These are phyloP conservation scores for Hippasteria phrygiana DNA, from an alignment of 53 echinoderm and acorn worm species.

Conservation along the genomic window DNA sequence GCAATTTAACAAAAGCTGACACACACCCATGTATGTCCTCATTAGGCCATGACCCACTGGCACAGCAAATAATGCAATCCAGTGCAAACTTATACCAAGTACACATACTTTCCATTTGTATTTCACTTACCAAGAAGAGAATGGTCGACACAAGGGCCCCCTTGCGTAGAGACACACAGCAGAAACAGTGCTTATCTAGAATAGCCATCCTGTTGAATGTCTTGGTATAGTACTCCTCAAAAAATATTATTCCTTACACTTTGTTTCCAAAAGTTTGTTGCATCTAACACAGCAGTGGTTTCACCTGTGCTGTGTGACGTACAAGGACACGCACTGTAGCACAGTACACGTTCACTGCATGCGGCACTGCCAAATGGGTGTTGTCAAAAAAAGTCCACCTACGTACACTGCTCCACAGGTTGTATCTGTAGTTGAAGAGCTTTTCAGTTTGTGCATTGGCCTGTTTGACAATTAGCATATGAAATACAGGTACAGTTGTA, in stretches of 20 bases:
- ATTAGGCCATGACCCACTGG: background rate
- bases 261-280: background rate
- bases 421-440: background rate
- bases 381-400: slow-evolving; percentile 33
- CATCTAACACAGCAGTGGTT: background rate
- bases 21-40: background rate
- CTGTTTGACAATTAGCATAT: slow-evolving; percentile 20
- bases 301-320: background rate
- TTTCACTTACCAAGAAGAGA: slow-evolving; percentile 82
- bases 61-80: background rate
- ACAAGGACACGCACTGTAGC: background rate
- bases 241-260: background rate
- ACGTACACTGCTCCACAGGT: background rate
- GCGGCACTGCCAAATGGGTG: background rate
- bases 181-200: slow-evolving; percentile 79
- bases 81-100: background rate
- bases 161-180: slow-evolving; percentile 77
- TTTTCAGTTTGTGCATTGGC: slow-evolving; percentile 39
- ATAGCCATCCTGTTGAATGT: slow-evolving; percentile 66
- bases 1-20: background rate
- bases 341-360: background rate
- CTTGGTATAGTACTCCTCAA: background rate
- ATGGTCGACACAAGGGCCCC: slow-evolving; percentile 79
- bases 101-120: background rate
- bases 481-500: slow-evolving; percentile 3